Base-by-base conservation (phyloP, 1,140 invertebrate species). In the Helicorthomorpha holstii region DNA sequence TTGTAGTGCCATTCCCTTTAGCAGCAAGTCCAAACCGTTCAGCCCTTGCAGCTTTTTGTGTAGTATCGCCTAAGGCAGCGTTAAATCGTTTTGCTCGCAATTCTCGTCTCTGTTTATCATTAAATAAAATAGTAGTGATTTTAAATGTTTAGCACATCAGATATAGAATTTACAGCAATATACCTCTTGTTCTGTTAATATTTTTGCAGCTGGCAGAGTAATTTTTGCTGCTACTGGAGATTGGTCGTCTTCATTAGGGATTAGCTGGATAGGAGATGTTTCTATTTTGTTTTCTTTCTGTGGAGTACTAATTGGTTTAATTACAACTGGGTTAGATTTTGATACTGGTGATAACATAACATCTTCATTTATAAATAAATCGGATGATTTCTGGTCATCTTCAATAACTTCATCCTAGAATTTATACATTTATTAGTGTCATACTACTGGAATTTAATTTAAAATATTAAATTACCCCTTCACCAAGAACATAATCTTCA, bases 61-160 rank as follows among this genome's bases (percentile, higher is more conserved):
- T 19, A 7, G 21, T 22, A 21, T 46, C 44, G 12, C 12, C 7
- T 7, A 19, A 7, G 4, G 7, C 4, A 12, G 19, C 19, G 21
- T 46, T 22, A 25, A 46, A 46, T 7, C 44, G 44, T 25, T 46
- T 46, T 46, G 44, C 44, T 46, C 44, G 7, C 44, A 46, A 7
- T 46, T 7, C 19, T 34, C 7, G 29, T 16, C 29, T 34, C 29
- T 34, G 16, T 34, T 34, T 34, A 7, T 7, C 16, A 34, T 7
- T 7, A 34, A 16, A 7, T 7, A 7, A 16, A 34, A 34, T 34
- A 34, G 29, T 34, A 7, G 29, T 7, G 7, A 34, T 34, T 7
- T 7, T 34, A 7, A 34, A 34, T 34, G 29, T 34, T 34, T 7
- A 7, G 29, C 7, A 34, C 16, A 7, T 34, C 7, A 34, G 16